Conservation (phyloP, 2,113 vertebrate genomes). For the Columba janthina region DNA sequence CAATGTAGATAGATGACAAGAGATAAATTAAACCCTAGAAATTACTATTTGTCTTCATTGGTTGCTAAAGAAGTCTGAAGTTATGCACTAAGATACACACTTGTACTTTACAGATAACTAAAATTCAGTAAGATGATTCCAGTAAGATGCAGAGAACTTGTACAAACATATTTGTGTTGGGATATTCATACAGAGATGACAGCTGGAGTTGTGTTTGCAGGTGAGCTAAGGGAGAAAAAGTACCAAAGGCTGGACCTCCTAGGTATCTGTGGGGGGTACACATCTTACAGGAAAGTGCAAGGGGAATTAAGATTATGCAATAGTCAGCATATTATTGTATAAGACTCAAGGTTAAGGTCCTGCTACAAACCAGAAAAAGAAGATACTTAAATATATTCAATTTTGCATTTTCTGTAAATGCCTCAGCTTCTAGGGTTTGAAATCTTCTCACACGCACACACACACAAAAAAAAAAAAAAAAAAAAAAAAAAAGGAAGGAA, state of each 20-base stretch:
- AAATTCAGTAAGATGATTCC: neutral
- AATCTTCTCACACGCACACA: neutral
- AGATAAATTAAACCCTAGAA: neutral
- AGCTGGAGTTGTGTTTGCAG: neutral
- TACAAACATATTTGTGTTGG: neutral
- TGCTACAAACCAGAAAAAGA: neutral
- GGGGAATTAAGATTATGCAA: neutral
- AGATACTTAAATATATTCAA: neutral
- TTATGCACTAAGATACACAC: neutral
- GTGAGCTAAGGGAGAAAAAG: neutral
- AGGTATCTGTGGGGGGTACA: fast-evolving
- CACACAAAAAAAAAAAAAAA: neutral
- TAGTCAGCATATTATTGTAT: neutral
- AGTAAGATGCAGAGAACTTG: neutral
- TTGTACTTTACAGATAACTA: neutral
- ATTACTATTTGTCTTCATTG: neutral
- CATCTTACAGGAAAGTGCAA: neutral
- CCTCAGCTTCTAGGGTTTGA: neutral
- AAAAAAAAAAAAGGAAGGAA: neutral
- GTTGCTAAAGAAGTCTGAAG: neutral
- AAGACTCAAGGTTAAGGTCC: neutral
- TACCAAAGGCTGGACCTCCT: neutral
- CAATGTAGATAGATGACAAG: neutral
- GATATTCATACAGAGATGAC: neutral
- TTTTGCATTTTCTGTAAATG: neutral